Base-by-base conservation (phyloP, 1,140 invertebrate genomes). In the Diorhabda carinulata region DNA sequence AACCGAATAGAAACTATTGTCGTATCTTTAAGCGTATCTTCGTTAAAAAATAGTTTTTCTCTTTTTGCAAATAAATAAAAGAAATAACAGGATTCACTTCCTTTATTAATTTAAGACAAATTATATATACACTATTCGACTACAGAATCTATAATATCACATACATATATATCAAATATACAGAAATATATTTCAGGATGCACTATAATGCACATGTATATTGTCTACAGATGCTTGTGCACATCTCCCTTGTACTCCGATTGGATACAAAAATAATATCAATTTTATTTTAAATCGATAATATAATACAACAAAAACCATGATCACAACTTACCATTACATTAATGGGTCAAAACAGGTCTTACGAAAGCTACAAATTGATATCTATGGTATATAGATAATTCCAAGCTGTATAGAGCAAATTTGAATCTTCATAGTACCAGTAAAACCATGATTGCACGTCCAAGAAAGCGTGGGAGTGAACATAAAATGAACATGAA, bases 161-260 rank as follows among this genome's bases (percentile, higher is more conserved):
- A 76, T 75, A 77, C 76, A 77, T 77, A 73, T 25, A 25, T 77
- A 77, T 74, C 71, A 77, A 75, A 77, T 74, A 77, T 74, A 74
- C 67, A 68, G 73, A 73, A 73, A 76, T 75, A 73, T 74, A 73
- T 45, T 76, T 74, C 74, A 72, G 74, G 76, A 77, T 77, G 76
- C 74, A 76, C 74, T 72, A 72, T 76, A 76, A 71, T 76, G 74
- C 74, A 71, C 69, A 67, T 71, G 64, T 73, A 71, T 75, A 75
- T 76, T 76, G 73, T 76, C 73, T 75, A 76, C 73, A 73, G 70
- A 75, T 72, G 69, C 70, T 57, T 66, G 70, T 75, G 72, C 68
- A 73, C 73, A 69, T 57, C 63, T 61, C 60, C 56, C n/a, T 44
- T 62, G 63, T 57, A 73, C 64, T 61, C 67, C 56, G 60, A 43